Percentiles rank a stretch among this genome's conserved stretches.
These are phyloP conservation scores for Rhagonycha fulva DNA, from an alignment of 2,888 invertebrate genomes.

Conservation along the genomic window DNA sequence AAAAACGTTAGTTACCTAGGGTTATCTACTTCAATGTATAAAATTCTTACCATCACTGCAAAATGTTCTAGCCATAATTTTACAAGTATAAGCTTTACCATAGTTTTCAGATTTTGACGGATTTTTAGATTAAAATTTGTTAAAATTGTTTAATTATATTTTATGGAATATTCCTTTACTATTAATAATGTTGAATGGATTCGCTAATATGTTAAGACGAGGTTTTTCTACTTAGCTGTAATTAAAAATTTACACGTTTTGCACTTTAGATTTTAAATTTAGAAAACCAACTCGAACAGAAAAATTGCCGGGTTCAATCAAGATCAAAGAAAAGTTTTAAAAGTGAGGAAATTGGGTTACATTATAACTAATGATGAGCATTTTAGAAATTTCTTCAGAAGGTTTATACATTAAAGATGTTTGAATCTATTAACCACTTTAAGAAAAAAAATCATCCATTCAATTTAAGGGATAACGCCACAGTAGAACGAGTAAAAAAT, in stretches of 20 bases:
- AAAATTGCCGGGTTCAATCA: neutral
- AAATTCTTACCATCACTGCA: neutral
- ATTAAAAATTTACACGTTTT: neutral
- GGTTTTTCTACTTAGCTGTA: neutral
- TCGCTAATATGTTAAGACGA: neutral
- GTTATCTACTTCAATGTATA: neutral
- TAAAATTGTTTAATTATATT: neutral
- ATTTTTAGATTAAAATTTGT: neutral
- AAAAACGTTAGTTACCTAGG: neutral
- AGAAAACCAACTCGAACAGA: neutral
- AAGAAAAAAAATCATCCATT: neutral
- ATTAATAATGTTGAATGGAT: neutral
- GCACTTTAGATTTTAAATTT: neutral
- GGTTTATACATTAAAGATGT: neutral
- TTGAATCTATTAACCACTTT: neutral
- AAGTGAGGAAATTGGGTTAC: neutral
- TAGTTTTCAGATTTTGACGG: no score
- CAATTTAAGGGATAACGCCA: no score
- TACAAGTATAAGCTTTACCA: neutral
- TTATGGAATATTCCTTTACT: neutral
- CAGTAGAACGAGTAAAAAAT: no score
- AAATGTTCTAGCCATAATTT: neutral
- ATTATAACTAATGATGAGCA: neutral
- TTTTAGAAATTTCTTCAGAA: neutral
- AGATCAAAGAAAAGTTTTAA: neutral